phyloP scores from a whole-genome alignment of 2,888 invertebrate species.

The Tridacna gigas region DNA sequence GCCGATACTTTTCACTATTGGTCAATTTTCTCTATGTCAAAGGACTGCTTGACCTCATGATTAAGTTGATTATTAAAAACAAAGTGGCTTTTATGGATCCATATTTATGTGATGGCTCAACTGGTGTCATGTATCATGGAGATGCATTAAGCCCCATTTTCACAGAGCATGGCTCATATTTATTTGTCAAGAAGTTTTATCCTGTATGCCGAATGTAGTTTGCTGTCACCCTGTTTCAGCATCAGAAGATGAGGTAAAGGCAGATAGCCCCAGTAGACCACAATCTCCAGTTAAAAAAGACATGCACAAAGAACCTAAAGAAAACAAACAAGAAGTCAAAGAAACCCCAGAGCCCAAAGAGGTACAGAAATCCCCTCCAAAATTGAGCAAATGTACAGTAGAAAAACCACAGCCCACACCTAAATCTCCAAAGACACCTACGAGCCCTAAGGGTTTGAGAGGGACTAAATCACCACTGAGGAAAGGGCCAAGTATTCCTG shows the following conservation, averaged over 20 bases:
- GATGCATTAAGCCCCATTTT: too few relatives aligned
- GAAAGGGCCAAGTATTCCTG: slow-evolving; percentile 60
- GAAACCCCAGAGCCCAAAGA: slow-evolving; percentile 35
- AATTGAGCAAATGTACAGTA: slow-evolving; percentile 14
- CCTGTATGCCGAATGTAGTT: too few relatives aligned
- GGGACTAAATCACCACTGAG: slow-evolving; percentile 44
- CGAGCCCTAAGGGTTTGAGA: slow-evolving; percentile 28
- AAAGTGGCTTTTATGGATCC: too few relatives aligned
- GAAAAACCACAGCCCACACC: slow-evolving; percentile 26
- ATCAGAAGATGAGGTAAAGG: slow-evolving; percentile 51
- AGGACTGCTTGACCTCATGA: too few relatives aligned
- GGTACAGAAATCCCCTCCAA: slow-evolving; percentile 37
- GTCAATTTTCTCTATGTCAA: too few relatives aligned
- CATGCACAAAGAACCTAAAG: slow-evolving; percentile 24
- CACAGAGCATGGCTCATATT: too few relatives aligned
- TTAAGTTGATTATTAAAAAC: too few relatives aligned
- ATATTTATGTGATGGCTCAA: too few relatives aligned
- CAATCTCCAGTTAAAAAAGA: slow-evolving; percentile 40
- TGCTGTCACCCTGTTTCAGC: slow-evolving; percentile 15
- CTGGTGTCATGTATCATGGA: too few relatives aligned
- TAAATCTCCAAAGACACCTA: slow-evolving; percentile 46
- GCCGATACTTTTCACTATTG: too few relatives aligned
- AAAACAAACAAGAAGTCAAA: slow-evolving; percentile 32
- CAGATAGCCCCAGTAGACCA: slow-evolving; percentile 44
- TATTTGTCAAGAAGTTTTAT: too few relatives aligned